Percentiles rank a stretch among this genome's conserved stretches.
Evolutionary conservation across 2,113 vertebrate species (phyloP).

Genomic region (Corythoichthys intestinalis): DNA sequence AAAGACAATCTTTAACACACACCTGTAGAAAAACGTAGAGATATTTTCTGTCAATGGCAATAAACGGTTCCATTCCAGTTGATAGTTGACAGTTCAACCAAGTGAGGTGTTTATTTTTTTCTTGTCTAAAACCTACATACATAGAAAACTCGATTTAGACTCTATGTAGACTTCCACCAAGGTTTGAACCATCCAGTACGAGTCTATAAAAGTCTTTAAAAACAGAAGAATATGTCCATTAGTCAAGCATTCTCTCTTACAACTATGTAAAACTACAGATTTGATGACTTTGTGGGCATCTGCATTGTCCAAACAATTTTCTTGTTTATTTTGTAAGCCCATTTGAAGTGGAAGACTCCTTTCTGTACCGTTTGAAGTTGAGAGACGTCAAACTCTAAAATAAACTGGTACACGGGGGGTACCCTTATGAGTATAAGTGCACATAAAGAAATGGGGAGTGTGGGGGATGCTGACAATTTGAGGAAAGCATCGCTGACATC

Average conservation of each 20-base stretch:
- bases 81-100: not conserved
- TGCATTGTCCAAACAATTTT: not conserved
- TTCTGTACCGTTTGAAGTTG: constrained; percentile 2
- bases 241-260: no score
- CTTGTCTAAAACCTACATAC: no score
- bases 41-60: not conserved
- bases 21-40: not conserved
- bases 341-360: constrained; percentile 3
- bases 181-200: no score
- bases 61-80: not conserved
- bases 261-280: no score
- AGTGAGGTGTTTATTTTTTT: no score
- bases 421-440: constrained; percentile 44
- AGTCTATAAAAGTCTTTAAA: no score
- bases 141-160: no score
- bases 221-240: no score
- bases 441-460: constrained; percentile 10
- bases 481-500: constrained; percentile 44
- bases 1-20: no score
- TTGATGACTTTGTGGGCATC: not conserved
- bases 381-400: constrained; percentile 1
- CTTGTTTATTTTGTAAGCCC: not conserved
- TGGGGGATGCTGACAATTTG: constrained; percentile 24
- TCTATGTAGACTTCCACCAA: no score
- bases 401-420: not conserved